Percentiles rank a stretch among this genome's conserved stretches.
Conservation (phyloP, 2,113 vertebrate genomes). For the Mystacornis crossleyi region DNA sequence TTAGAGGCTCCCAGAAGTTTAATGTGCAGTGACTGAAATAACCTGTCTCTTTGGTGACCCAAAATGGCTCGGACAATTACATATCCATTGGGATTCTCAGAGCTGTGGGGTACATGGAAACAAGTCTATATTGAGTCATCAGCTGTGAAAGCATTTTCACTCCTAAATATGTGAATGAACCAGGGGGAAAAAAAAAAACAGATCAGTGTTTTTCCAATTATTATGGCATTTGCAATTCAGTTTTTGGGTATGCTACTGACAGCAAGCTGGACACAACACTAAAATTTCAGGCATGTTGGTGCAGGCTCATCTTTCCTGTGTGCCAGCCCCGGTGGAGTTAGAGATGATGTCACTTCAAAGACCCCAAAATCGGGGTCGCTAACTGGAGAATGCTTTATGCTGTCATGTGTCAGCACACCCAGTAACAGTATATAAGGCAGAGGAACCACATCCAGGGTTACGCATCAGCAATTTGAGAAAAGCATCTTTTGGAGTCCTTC, state of each 20-base stretch:
- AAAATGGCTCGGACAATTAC: background rate
- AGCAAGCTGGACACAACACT: background rate
- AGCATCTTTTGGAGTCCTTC: background rate
- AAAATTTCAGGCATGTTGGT: background rate
- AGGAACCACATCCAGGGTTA: background rate
- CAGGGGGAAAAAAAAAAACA: background rate
- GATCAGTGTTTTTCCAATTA: background rate
- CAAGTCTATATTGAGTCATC: background rate
- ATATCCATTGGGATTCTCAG: background rate
- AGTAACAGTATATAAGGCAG: background rate
- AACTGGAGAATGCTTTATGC: background rate
- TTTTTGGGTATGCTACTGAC: background rate
- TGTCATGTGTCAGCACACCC: background rate
- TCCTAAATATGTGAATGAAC: background rate
- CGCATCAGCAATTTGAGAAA: background rate
- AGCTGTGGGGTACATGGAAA: background rate
- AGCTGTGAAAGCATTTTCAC: constrained; percentile 5
- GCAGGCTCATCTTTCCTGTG: background rate
- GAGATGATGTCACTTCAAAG: background rate
- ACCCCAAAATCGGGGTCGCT: background rate
- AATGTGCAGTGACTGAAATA: constrained; percentile 7
- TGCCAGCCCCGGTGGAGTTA: background rate
- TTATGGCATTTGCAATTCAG: background rate
- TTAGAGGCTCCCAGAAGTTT: background rate
- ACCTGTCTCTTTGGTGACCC: background rate